These are phyloP conservation scores for Physeter macrocephalus DNA, from an alignment of 2,113 vertebrate species.

Conservation along the genomic window DNA sequence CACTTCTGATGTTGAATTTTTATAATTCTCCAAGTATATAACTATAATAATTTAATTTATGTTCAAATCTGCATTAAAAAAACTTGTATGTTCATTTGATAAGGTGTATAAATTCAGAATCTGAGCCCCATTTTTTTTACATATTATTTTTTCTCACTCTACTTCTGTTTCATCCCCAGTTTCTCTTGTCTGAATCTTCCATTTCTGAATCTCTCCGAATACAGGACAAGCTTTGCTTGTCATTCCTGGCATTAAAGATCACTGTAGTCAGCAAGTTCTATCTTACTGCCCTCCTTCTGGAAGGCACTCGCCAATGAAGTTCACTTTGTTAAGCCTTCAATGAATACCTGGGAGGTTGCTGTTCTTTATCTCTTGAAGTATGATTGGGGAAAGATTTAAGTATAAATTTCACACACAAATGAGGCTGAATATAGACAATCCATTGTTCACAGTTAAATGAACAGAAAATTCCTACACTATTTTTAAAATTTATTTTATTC, in stretches of 20 bases:
- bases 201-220: not conserved
- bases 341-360: not conserved
- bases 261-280: not conserved
- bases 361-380: not conserved
- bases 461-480: not conserved
- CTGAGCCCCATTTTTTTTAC: not conserved
- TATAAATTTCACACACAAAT: not conserved
- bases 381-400: not conserved
- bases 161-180: not conserved
- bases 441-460: not conserved
- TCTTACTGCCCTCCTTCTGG: not conserved
- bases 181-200: not conserved
- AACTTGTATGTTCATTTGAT: not conserved
- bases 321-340: not conserved
- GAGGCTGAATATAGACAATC: not conserved
- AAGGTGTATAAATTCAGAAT: not conserved
- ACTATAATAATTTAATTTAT: not conserved
- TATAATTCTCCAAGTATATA: not conserved
- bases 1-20: not conserved
- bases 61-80: not conserved
- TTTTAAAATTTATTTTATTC: not conserved
- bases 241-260: not conserved
- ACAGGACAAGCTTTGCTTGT: not conserved
- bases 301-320: not conserved
- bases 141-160: not conserved